Evolutionary conservation across 1,140 invertebrate species (phyloP), one percentile per base, ranked within the genome.

Genomic region (Thaumetopoea pityocampa): DNA sequence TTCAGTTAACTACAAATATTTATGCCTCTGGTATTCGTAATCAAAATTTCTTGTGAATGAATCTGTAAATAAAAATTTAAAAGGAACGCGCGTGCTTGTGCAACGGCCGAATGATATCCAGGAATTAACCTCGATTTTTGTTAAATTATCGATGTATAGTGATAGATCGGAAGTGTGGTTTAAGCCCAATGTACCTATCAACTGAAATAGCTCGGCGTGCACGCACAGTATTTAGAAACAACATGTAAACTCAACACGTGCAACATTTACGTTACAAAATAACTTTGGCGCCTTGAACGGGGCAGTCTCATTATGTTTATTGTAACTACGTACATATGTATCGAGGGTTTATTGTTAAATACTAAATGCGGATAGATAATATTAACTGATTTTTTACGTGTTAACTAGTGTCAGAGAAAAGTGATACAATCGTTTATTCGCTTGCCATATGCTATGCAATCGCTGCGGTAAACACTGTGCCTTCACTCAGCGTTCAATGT

Each of bases 121-220:
- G 63, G 64, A 72, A 70, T 77, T 80, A 74, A 72, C 76, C 76
- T 69, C 58, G 43, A 64, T 77, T 71, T 70, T 66, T 61, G 51
- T 59, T 51, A 55, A 69, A 68, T 67, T 63, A 72, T 67, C 67
- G 59, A 68, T 60, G 29, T 14, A 44, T 45, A 40, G 38, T 33
- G 47, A 60, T 62, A 44, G 38, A 61, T 67, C 61, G 62, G 71
- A 78, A 78, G 62, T 72, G 55, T 50, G 38, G 44, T 44, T 18
- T 10, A n/a, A n/a, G n/a, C 17, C 15, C 29, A 27, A 58, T 28
- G 48, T 41, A 24, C 26, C 42, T 42, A n/a, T n/a, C n/a, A 40
- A 57, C 53, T 49, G 37, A 71, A 71, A 71, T 74, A 71, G 36
- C 48, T 30, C 35, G 36, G 50, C 33, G 40, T 52, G 46, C 42